Base-by-base conservation (phyloP, 2,113 vertebrate species). In the Misgurnus mizolepis region DNA sequence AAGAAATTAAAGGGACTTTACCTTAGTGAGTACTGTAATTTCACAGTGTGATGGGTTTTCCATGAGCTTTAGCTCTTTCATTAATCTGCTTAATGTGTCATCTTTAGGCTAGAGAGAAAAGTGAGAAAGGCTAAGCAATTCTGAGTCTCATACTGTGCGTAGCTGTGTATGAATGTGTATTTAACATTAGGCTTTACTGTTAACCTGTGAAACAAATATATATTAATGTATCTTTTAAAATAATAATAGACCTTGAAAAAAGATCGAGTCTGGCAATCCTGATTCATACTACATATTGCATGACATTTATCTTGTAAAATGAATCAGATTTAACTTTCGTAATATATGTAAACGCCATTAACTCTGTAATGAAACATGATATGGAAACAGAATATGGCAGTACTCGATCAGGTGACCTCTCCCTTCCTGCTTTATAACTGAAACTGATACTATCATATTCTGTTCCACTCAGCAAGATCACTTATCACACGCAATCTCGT, bases 401-500 rank as follows among this genome's bases (percentile, higher is more conserved):
- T 65, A 22, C 47, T 66, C 64, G 43, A 76, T 76, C 39, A 65
- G 61, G 61, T 89, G 86, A 78, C 87, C 80, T 81, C 85, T 78
- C 83, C 83, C 80, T 83, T 87, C 88, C 84, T 81, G 81, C 89
- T 85, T 83, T 90, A 86, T 86, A 74, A 83, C 41, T 64, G 85
- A 90, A 90, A 88, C 83, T 50, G 89, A 92, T 91, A 88, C 61
- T 69, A 82, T 79, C 78, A 86, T 87, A 89, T 92, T 89, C 84
- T 85, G 75, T 91, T 92, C 80, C 88, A 86, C 87, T 87, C 83
- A 87, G 81, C 84, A 82, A 88, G 87, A 92, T 91, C 89, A 80
- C 73, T 88, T 90, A 89, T 90, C 90, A 84, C 74, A 80, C 78
- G 69, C 85, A 90, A 93, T 93, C 87, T 89, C 85, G 90, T 93